Percentiles rank a stretch among this genome's conserved stretches.
These are phyloP conservation scores for Catocala nupta DNA, from an alignment of 2,888 invertebrate genomes.

Conservation along the genomic window DNA sequence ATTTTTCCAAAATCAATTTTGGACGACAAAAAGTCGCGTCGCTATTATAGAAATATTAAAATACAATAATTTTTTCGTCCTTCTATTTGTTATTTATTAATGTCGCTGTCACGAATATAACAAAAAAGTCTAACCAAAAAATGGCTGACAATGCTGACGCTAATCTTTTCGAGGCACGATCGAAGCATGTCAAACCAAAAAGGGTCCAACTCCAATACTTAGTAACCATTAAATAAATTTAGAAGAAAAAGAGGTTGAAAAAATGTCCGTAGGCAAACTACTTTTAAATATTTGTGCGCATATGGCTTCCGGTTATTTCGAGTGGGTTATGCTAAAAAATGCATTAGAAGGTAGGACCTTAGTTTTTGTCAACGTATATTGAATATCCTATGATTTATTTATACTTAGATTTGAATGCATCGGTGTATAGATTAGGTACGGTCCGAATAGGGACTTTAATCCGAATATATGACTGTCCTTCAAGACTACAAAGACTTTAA, in stretches of 20 bases:
- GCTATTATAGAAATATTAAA: conserved; percentile 70
- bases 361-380: conserved; percentile 65
- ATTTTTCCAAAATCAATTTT: conserved; percentile 53
- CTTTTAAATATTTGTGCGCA: conserved; percentile 85
- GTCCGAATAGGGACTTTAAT: conserved; percentile 53
- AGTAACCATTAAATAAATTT: conserved; percentile 86
- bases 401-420: conserved; percentile 47
- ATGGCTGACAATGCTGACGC: conserved; percentile 78
- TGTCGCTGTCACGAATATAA: conserved; percentile 73
- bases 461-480: conserved; percentile 62
- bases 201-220: conserved; percentile 80
- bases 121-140: conserved; percentile 76
- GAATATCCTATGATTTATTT: conserved; percentile 70
- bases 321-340: conserved; percentile 86
- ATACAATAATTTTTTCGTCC: conserved; percentile 65
- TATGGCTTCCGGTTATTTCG: conserved; percentile 86
- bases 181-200: conserved; percentile 77
- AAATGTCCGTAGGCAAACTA: conserved; percentile 77
- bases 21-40: conserved; percentile 54
- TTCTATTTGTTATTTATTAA: conserved; percentile 83
- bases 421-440: conserved; percentile 54
- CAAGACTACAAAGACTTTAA: conserved; percentile 37
- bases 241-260: conserved; percentile 66
- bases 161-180: conserved; percentile 80
- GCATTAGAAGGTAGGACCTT: conserved; percentile 38